These are phyloP conservation scores for Sicus ferrugineus DNA, from an alignment of 2,888 invertebrate species.

Conservation along the genomic window DNA sequence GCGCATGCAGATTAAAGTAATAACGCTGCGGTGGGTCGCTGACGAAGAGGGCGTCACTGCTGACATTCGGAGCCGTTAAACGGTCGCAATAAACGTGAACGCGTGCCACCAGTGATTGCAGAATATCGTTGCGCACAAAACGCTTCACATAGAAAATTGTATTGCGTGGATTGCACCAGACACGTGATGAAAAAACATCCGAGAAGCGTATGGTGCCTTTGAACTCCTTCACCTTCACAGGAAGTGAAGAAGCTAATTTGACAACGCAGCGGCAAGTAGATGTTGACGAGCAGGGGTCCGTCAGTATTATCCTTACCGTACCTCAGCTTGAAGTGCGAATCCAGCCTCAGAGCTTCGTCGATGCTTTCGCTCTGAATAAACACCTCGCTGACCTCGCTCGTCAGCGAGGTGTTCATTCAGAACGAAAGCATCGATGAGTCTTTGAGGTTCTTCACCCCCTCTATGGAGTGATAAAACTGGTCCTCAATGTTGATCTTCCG, in stretches of 20 bases:
- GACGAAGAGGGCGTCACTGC: constrained; percentile 67
- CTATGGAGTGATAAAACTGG: constrained; percentile 56
- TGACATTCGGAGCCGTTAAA: constrained; percentile 68
- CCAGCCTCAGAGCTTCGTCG: constrained; percentile 71
- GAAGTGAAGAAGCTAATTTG: constrained; percentile 44
- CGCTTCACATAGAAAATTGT: constrained; percentile 75
- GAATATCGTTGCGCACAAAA: constrained; percentile 83
- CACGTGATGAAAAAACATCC: constrained; percentile 65
- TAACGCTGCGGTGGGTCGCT: constrained; percentile 91
- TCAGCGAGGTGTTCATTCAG: no score
- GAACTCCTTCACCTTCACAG: constrained; percentile 53
- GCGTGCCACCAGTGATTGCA: constrained; percentile 83
- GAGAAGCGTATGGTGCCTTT: constrained; percentile 57
- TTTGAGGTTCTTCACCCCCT: constrained; percentile 50
- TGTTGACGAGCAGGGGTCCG: constrained; percentile 64
- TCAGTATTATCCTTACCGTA: constrained; percentile 48
- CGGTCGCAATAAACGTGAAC: constrained; percentile 94
- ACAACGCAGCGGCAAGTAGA: constrained; percentile 77
- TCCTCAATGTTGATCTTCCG: constrained; percentile 59
- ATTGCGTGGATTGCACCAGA: constrained; percentile 82
- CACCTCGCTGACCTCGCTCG: constrained; percentile 73
- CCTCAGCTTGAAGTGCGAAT: constrained; percentile 70
- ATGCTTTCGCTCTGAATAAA: constrained; percentile 78
- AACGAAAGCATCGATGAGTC: no score
- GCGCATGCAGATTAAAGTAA: constrained; percentile 73